Evolutionary conservation across 2,797 vertebrate species (phyloP).

Genomic region (Lepidocolaptes lacrymiger): DNA sequence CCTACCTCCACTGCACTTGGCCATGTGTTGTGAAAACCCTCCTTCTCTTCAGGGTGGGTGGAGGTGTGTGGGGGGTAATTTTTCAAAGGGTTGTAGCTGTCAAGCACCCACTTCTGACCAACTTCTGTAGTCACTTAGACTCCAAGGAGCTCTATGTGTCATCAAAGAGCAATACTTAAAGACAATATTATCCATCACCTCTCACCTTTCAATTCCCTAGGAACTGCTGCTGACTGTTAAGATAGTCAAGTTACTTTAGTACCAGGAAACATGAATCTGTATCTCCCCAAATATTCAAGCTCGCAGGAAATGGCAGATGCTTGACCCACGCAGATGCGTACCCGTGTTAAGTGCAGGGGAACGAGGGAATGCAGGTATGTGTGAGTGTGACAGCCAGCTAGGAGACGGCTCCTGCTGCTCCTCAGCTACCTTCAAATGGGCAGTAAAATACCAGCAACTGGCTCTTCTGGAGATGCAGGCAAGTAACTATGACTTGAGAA

Average conservation of each 20-base stretch:
- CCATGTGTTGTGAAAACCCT: neutral
- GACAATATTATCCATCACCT: neutral
- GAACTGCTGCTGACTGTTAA: neutral
- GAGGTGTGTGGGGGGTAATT: neutral
- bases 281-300: neutral
- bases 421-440: neutral
- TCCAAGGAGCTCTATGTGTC: neutral
- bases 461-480: neutral
- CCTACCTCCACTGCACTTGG: neutral
- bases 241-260: neutral
- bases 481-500: neutral
- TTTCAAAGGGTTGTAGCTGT: neutral
- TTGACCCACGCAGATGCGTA: neutral
- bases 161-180: neutral
- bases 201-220: neutral
- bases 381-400: neutral
- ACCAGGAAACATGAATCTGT: neutral
- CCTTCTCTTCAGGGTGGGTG: neutral
- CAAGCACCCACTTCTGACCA: neutral
- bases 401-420: neutral
- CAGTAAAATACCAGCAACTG: neutral
- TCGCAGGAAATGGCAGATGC: neutral
- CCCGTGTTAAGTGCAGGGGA: neutral
- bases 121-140: neutral
- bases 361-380: neutral